Evolutionary conservation across 1,140 invertebrate species (phyloP).

Genomic region (Argopecten irradians): DNA sequence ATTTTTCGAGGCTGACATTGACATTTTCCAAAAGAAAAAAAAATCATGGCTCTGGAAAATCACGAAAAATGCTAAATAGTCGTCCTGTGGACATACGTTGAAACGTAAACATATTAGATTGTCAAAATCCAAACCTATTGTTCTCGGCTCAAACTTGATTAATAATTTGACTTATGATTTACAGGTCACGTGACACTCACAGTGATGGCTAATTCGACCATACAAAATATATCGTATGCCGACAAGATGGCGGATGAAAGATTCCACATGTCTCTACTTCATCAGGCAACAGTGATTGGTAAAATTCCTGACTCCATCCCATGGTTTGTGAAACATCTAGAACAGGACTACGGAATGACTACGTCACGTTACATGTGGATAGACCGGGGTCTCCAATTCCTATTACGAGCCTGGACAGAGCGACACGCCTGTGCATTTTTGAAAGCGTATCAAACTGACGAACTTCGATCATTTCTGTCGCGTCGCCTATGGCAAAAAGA

Average conservation of each 20-base stretch:
- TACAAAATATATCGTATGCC: constrained; percentile 24
- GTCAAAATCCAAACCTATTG: too few relatives aligned
- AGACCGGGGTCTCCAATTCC: neutral
- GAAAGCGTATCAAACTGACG: constrained; percentile 30
- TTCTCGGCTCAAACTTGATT: too few relatives aligned
- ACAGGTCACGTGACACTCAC: constrained; percentile 39
- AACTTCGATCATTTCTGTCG: constrained; percentile 20
- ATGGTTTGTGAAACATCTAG: neutral
- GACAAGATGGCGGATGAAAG: neutral
- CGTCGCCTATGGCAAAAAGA: constrained; percentile 29
- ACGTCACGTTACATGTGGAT: neutral
- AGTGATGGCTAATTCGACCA: neutral
- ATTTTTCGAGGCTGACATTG: too few relatives aligned
- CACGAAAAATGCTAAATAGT: too few relatives aligned
- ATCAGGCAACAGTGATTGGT: constrained; percentile 10
- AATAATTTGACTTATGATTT: neutral
- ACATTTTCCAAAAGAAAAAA: too few relatives aligned
- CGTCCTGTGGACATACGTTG: too few relatives aligned
- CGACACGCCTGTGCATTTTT: constrained; percentile 11
- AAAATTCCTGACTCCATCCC: constrained; percentile 1
- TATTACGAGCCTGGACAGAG: constrained; percentile 35
- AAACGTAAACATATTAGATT: too few relatives aligned
- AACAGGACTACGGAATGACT: constrained; percentile 20
- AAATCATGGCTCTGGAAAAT: too few relatives aligned
- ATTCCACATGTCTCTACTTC: neutral